Percentiles rank a stretch among this genome's conserved stretches.
phyloP scores from a whole-genome alignment of 1,140 invertebrate species.

The Theocolax elegans region DNA sequence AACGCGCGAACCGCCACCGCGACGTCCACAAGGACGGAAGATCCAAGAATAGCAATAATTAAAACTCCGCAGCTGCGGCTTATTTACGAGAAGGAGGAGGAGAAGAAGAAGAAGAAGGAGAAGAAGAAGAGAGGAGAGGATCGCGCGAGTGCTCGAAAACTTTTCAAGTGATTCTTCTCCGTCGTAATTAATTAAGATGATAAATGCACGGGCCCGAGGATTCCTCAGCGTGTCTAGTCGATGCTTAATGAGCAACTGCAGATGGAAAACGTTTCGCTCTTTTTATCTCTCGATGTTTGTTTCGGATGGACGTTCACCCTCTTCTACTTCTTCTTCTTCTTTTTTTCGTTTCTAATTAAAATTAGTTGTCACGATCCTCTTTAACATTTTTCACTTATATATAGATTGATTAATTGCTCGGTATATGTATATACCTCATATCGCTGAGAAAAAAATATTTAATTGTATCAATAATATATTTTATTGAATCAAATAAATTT shows the following conservation, averaged over 20 bases:
- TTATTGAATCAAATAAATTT: too few relatives aligned
- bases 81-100: slow-evolving; percentile 54
- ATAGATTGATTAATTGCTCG: too few relatives aligned
- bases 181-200: slow-evolving; percentile 40
- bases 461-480: too few relatives aligned
- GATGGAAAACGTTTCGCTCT: too few relatives aligned
- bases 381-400: too few relatives aligned
- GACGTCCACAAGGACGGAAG: not conserved
- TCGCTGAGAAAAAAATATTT: too few relatives aligned
- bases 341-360: too few relatives aligned
- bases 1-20: slow-evolving; percentile 13
- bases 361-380: too few relatives aligned
- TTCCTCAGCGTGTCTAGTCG: not conserved
- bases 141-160: slow-evolving; percentile 6
- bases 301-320: too few relatives aligned
- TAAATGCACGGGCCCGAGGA: not conserved
- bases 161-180: slow-evolving; percentile 35
- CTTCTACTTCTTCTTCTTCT: too few relatives aligned
- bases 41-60: slow-evolving; percentile 52
- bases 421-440: too few relatives aligned
- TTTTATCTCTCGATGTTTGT: too few relatives aligned
- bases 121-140: slow-evolving; percentile 39
- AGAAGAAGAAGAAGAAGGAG: slow-evolving; percentile 26
- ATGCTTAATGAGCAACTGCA: not conserved
- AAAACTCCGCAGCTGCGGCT: slow-evolving; percentile 47